phyloP scores from a whole-genome alignment of 1,140 invertebrate genomes.

The Thaumatotibia leucotreta region DNA sequence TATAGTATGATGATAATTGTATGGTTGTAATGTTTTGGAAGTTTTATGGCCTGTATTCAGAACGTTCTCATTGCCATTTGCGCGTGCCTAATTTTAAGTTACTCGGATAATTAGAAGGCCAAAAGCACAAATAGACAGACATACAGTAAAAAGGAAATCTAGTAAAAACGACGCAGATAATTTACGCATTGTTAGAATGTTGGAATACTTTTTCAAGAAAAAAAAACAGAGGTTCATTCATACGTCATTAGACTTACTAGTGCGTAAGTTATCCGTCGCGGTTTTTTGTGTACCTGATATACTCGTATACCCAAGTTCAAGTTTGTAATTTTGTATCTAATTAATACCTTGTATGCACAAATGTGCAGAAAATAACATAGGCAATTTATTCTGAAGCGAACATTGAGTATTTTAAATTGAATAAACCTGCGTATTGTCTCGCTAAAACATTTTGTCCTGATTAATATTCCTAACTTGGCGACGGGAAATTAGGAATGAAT shows the following conservation, averaged over 20 bases:
- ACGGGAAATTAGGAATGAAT: slow-evolving; percentile 8
- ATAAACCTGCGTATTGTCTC: background rate
- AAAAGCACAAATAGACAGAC: background rate
- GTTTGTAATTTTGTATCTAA: no score
- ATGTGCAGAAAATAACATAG: background rate
- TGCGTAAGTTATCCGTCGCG: no score
- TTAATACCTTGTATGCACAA: no score
- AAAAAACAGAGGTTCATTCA: no score
- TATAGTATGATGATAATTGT: background rate
- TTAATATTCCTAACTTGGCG: background rate
- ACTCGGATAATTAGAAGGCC: background rate
- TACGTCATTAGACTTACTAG: no score
- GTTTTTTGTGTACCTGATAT: no score
- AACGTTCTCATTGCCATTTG: background rate
- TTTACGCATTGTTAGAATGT: no score
- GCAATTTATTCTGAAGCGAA: background rate
- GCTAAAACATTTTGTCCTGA: background rate
- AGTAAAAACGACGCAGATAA: no score
- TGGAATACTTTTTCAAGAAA: no score
- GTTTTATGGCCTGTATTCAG: background rate
- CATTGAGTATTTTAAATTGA: background rate
- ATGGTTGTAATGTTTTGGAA: background rate
- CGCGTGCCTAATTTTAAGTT: background rate
- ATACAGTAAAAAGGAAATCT: background rate
- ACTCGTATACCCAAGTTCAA: no score